Base-by-base conservation (phyloP, 2,888 invertebrate genomes). In the Auanema freiburgensis region DNA sequence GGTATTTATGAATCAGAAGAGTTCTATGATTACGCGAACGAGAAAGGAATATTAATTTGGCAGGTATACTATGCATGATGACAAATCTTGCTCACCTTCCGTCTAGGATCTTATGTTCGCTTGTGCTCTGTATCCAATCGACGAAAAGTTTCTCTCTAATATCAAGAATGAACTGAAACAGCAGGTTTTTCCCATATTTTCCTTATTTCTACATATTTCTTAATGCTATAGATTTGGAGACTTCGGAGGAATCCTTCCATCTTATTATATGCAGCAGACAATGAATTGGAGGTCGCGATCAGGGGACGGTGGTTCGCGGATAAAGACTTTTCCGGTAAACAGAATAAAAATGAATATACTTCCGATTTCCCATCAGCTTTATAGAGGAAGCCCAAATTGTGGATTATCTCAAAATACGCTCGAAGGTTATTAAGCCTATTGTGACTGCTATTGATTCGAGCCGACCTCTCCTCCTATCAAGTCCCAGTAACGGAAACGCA, bases 191-290 rank as follows among this genome's bases (percentile, higher is more conserved):
- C 18, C 51, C 14, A 21, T 12, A 50, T 50, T n/a, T 16, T 50
- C 18, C 51, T n/a, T n/a, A n/a, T n/a, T n/a, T n/a, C n/a, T n/a
- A n/a, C n/a, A n/a, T n/a, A n/a, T n/a, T 8, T 18, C 8, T n/a
- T 5, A 25, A 67, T 59, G 21, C 23, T 59, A 14, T 57, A 79
- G 73, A 64, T 79, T 1, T 62, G 64, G 16, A 68, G 81, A 1
- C 67, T 98, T 11, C 91, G 91, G 70, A 88, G 90, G 81, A 95
- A 96, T 85, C 88, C 96, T 0, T 92, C 91, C 56, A 88, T 97
- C 44, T 90, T 91, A 0, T 79, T 95, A 0, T 95, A 92, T 90
- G 91, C 93, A n/a, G 93, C 87, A 4, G 97, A 96, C 84, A 97
- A 97, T 84, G 97, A 97, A 85, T 96, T 96, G 83, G 97, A 97